Base-by-base conservation (phyloP, 2,888 invertebrate species). In the Emmelina monodactyla region DNA sequence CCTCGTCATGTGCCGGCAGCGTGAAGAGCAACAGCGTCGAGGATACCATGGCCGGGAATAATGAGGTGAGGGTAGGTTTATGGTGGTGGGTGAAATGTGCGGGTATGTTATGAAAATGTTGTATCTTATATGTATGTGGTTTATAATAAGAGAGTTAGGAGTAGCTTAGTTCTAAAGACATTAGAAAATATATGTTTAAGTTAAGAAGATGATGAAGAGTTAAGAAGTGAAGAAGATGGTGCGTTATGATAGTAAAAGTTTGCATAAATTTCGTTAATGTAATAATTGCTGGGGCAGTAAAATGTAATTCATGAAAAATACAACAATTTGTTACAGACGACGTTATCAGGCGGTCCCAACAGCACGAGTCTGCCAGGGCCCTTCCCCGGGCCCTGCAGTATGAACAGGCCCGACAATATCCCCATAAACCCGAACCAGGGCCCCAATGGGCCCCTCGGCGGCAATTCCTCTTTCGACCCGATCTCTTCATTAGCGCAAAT, bases 401-500 rank as follows among this genome's bases (percentile, higher is more conserved):
- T 76, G 71, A 66, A 55, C 60, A 56, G 62, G 67, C 79, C 69
- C 13, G 82, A 69, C 64, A 81, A 66, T 56, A 75, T 71, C 46
- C 78, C 70, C 50, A 80, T 70, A 51, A 78, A 69, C 53, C 78
- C 70, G 35, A 79, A 79, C 57, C 75, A 72, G 67, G 65, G 83
- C 54, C 70, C 78, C 65, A 50, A 79, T 64, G 59, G 86, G 57
- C 68, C 85, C 66, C 52, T 87, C 85, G 75, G 84, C 68, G 54
- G 72, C 3, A 49, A 65, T 28, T 62, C 72, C 30, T 56, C 92
- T 58, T 95, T 95, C 67, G 95, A 95, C 80, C 95, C 95, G 1
- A 95, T 95, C 52, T 92, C 94, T 34, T 95, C 94, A 6, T 82
- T 95, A 54, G 94, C 94, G 36, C 94, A 95, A 69, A 95, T 95